Base-by-base conservation (phyloP, 2,888 invertebrate genomes). In the Drosophila longiperda region DNA sequence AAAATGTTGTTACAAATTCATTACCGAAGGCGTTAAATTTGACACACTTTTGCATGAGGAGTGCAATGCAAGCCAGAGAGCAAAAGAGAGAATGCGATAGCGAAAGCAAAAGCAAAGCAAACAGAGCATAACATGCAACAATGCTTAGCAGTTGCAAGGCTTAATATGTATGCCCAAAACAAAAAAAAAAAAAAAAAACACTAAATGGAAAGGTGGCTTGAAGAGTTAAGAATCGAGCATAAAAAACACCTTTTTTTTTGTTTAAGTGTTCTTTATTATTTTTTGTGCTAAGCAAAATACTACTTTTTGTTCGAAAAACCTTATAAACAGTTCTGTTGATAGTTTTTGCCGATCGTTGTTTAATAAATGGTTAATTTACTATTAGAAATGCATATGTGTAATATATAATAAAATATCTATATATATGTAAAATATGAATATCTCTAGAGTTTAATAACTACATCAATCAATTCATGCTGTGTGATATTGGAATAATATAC, bases 1-100 rank as follows among this genome's bases (percentile, higher is more conserved):
- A 89, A 87, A 89, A 86, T 85, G 80, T 88, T 90, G 82, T 88
- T 90, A 88, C 87, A 87, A 87, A 87, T 87, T 87, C 90, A 87
- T 87, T 90, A 89, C 87, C 87, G 84, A 82, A 89, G 90, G 87
- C 90, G 90, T 87, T 89, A 82, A 87, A 87, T 87, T 86, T 90
- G 90, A 87, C 87, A 87, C 87, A 87, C 83, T 87, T 87, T 85
- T 85, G 89, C 89, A 82, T 87, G 85, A 67, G 53, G 50, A 65
- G 54, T 78, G 78, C 78, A 80, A 29, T 57, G 42, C 58, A 40
- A 73, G 65, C 58, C 36, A 33, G 32, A 49, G 42, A 36, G 15
- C 36, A 36, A 17, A 38, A 42, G 34, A 57, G 45, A 32, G 36
- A 54, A 34, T 42, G 48, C 33, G 53, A 70, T 66, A 59, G 66